Percentiles rank a stretch among this genome's conserved stretches.
Evolutionary conservation across 2,113 vertebrate genomes (phyloP).

Genomic region (Cricetomys ansorgei): DNA sequence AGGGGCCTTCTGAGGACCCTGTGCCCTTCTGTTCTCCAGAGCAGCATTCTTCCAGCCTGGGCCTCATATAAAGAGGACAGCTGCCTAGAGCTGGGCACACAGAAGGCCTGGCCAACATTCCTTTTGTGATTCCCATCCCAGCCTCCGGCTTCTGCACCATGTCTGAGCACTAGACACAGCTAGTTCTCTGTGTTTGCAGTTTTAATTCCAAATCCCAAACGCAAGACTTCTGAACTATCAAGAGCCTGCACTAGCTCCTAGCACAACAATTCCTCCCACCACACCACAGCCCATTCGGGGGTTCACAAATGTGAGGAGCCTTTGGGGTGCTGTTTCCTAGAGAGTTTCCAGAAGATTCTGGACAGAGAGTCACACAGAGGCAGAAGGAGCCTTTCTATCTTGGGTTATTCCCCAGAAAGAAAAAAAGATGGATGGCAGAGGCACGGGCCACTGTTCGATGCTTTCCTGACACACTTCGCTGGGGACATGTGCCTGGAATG

Average conservation of each 20-base stretch:
- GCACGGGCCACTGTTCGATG: neutral
- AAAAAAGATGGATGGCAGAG: neutral
- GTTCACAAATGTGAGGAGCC: fast-evolving
- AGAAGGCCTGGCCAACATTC: slow-evolving; percentile 36
- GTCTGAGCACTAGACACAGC: slow-evolving; percentile 52
- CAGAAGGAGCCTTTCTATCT: neutral
- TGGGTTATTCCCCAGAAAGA: neutral
- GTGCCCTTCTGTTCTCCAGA: slow-evolving; percentile 44
- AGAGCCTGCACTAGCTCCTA: neutral
- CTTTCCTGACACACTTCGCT: neutral
- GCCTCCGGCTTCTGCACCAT: neutral
- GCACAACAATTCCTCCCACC: neutral
- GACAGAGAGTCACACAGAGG: slow-evolving; percentile 25
- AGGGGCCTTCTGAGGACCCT: slow-evolving; percentile 23
- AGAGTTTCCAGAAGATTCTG: neutral
- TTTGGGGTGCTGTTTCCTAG: slow-evolving; percentile 51
- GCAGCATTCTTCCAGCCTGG: slow-evolving; percentile 69
- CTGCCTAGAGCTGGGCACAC: slow-evolving; percentile 53
- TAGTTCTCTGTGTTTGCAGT: slow-evolving; percentile 58
- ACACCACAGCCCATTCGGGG: too few species aligned
- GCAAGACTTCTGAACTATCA: slow-evolving; percentile 35
- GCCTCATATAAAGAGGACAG: slow-evolving; percentile 66
- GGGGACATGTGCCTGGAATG: neutral
- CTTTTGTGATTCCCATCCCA: slow-evolving; percentile 33
- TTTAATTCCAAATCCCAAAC: slow-evolving; percentile 57